These are phyloP conservation scores for Eupelmus urozonus DNA, from an alignment of 2,888 invertebrate genomes.

Conservation along the genomic window DNA sequence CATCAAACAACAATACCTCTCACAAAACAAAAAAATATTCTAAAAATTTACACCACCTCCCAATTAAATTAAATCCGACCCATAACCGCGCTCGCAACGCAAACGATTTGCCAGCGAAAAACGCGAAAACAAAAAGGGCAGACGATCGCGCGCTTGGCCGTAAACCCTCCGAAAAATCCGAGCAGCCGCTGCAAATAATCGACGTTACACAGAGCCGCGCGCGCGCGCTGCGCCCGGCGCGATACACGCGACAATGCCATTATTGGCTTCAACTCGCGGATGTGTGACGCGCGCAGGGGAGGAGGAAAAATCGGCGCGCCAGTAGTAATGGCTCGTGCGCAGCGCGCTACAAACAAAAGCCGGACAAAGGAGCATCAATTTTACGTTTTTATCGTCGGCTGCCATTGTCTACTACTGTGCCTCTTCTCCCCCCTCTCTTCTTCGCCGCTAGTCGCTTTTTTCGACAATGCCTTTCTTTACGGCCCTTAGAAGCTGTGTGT, in stretches of 20 bases:
- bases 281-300: neutral
- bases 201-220: neutral
- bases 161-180: neutral
- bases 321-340: neutral
- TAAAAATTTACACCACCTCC: no score
- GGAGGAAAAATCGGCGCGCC: conserved; percentile 5
- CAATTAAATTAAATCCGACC: no score
- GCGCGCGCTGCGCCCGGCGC: no score
- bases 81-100: no score
- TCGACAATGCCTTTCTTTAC: conserved; percentile 67
- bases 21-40: no score
- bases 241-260: conserved; percentile 5
- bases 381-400: conserved; percentile 75
- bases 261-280: neutral
- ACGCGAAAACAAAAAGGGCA: no score
- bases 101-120: no score
- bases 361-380: conserved; percentile 76
- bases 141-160: no score
- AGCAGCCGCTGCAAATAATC: conserved; percentile 1
- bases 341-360: conserved; percentile 51
- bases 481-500: neutral
- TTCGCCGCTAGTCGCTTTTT: conserved; percentile 55
- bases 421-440: neutral
- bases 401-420: conserved; percentile 74
- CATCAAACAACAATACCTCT: no score